A percentile compares a stretch with the other conserved stretches of the same genome.
These are phyloP conservation scores for Papilio protenor DNA, from an alignment of 2,888 invertebrate genomes.

Conservation along the genomic window DNA sequence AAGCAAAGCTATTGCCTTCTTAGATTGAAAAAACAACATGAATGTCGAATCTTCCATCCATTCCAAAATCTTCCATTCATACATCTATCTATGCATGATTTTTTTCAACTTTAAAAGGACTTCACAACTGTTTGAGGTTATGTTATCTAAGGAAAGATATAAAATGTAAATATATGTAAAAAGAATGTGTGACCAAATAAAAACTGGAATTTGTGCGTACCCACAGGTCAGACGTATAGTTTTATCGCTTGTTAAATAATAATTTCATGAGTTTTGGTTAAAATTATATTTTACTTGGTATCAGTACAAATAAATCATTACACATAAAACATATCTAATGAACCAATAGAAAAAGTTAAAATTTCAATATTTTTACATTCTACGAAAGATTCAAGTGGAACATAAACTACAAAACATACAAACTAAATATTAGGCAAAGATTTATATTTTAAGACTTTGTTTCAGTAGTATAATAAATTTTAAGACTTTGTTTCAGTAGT, in stretches of 20 bases:
- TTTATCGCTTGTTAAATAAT: slow-evolving; percentile 6
- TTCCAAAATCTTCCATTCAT: background rate
- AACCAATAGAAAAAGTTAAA: background rate
- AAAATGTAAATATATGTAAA: background rate
- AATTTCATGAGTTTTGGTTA: background rate
- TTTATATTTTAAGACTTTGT: background rate
- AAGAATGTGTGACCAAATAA: background rate
- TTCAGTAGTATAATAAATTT: too few relatives aligned
- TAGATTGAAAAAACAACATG: background rate
- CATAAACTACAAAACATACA: background rate
- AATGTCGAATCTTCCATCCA: background rate
- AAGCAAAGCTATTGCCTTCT: background rate
- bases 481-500: background rate
- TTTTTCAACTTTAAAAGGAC: too few relatives aligned
- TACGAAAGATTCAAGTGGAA: background rate
- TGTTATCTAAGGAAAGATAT: background rate
- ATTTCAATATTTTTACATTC: background rate
- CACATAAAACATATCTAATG: background rate
- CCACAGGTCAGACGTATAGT: background rate
- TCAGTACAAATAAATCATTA: background rate
- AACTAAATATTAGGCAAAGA: background rate
- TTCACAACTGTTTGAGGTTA: background rate
- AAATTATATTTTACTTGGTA: background rate
- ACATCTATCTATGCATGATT: background rate
- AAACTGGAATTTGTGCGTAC: background rate